These are phyloP conservation scores for Wiebesia pumilae DNA, from an alignment of 1,140 invertebrate species.

Conservation along the genomic window DNA sequence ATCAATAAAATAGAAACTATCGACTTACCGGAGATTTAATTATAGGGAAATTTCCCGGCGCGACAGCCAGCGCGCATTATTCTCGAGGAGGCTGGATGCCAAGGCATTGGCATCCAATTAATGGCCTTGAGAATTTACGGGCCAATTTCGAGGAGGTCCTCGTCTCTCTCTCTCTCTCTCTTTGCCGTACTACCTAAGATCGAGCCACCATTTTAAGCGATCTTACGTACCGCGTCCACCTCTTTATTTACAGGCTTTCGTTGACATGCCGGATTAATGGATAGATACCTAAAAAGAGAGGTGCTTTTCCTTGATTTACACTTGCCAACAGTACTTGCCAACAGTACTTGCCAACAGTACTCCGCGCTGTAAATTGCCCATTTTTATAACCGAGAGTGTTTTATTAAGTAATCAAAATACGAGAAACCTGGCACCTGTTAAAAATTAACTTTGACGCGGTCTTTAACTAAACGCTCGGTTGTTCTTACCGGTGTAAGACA, in stretches of 20 bases:
- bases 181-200: too few species aligned
- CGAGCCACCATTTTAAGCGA: too few species aligned
- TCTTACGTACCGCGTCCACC: neutral
- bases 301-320: constrained; percentile 29
- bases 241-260: neutral
- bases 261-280: constrained; percentile 25
- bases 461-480: neutral
- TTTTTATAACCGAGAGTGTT: neutral
- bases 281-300: constrained; percentile 19
- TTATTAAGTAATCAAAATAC: constrained; percentile 29
- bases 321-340: neutral
- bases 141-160: constrained; percentile 46
- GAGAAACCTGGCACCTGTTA: neutral
- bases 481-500: neutral
- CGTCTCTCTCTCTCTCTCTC: constrained; percentile 2
- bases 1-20: constrained; percentile 36
- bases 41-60: constrained; percentile 41
- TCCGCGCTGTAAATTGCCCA: neutral
- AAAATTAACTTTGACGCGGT: neutral
- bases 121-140: constrained; percentile 33
- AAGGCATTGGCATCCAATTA: constrained; percentile 41
- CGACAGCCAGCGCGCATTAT: constrained; percentile 33
- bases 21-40: constrained; percentile 44
- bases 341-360: neutral
- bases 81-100: constrained; percentile 1